phyloP scores from a whole-genome alignment of 2,888 invertebrate species.

The Epistrophella euchroma region DNA sequence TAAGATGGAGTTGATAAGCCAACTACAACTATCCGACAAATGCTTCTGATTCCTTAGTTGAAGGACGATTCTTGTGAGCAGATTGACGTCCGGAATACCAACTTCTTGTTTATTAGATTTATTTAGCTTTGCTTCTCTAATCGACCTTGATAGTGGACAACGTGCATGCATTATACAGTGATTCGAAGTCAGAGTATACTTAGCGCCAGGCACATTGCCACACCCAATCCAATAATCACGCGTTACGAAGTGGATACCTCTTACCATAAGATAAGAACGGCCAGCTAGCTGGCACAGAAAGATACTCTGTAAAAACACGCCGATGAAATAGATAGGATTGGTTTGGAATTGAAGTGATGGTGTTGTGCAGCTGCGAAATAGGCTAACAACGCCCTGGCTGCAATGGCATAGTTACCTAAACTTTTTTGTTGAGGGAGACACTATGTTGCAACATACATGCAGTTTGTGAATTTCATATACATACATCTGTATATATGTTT shows the following conservation, averaged over 20 bases:
- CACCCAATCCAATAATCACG: constrained; percentile 74
- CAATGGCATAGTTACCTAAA: constrained; percentile 70
- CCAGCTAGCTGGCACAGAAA: constrained; percentile 52
- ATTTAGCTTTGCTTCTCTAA: constrained; percentile 5
- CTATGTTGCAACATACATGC: constrained; percentile 69
- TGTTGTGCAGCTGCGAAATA: constrained; percentile 76
- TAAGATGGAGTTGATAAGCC: constrained; percentile 44
- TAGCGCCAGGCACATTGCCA: constrained; percentile 72
- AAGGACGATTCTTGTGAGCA: constrained; percentile 58
- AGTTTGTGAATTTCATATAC: constrained; percentile 57
- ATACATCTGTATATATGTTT: neutral
- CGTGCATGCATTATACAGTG: constrained; percentile 31
- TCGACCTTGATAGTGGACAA: constrained; percentile 73
- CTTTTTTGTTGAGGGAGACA: constrained; percentile 69
- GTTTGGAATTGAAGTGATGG: constrained; percentile 70
- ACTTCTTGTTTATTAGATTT: constrained; percentile 10
- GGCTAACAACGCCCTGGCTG: constrained; percentile 73
- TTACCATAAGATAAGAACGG: constrained; percentile 70
- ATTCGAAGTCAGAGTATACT: constrained; percentile 10
- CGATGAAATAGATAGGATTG: constrained; percentile 74
- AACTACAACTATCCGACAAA: constrained; percentile 24
- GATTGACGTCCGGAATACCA: constrained; percentile 68
- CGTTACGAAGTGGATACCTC: constrained; percentile 73
- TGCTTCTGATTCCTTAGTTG: constrained; percentile 55
- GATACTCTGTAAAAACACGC: constrained; percentile 65